Conservation (phyloP, 2,888 invertebrate species). For the Syrista parreyssii region DNA sequence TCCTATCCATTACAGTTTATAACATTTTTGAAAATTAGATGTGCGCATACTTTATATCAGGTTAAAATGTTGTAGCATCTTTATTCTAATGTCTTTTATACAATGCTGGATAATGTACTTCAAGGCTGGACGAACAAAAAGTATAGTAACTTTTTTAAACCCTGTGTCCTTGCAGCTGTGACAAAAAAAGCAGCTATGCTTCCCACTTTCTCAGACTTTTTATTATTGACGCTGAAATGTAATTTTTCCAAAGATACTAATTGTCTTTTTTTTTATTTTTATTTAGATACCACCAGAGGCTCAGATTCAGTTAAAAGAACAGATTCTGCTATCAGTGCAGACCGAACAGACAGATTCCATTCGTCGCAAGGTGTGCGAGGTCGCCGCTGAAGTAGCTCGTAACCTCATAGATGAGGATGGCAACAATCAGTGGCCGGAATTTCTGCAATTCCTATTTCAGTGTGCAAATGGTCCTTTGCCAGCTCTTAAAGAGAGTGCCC, state of each 20-base stretch:
- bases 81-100: neutral
- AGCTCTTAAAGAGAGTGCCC: constrained; percentile 90
- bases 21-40: neutral
- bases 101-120: neutral
- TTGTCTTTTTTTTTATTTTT: constrained; percentile 11
- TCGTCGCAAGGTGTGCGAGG: constrained; percentile 93
- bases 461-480: constrained; percentile 88
- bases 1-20: neutral
- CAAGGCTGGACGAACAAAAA: neutral
- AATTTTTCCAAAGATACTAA: neutral
- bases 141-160: neutral
- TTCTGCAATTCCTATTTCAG: constrained; percentile 94
- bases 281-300: constrained; percentile 79
- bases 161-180: neutral
- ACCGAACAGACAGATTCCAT: constrained; percentile 83
- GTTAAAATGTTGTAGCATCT: neutral
- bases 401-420: constrained; percentile 96
- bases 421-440: constrained; percentile 96
- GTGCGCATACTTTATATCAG: neutral
- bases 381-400: constrained; percentile 94
- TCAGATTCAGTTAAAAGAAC: constrained; percentile 86
- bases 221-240: neutral
- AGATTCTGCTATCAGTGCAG: constrained; percentile 86
- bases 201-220: neutral
- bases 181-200: neutral